Evolutionary conservation across 2,113 vertebrate species (phyloP), one percentile per base, ranked within the genome.

Genomic region (Pollachius pollachius): DNA sequence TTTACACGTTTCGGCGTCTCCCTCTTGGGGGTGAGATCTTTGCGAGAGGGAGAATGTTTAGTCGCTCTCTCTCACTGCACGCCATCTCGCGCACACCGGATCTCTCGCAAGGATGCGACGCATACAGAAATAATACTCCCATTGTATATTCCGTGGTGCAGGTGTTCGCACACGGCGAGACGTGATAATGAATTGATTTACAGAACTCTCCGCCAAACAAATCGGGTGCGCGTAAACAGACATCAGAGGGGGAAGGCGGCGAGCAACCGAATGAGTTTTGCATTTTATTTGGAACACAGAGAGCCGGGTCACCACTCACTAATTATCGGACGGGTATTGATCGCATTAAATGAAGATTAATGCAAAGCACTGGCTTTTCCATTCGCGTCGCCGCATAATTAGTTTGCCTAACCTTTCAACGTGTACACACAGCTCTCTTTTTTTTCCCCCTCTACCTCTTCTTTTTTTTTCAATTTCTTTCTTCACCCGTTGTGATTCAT

Each of bases 371-470:
- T 77, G 70, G 82, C 81, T 86, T 85, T 75, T 74, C 76, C 77
- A 82, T 82, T 85, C 83, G 77, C 81, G 73, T 81, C 69, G 74
- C 34, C 68, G 63, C 65, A 62, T 88, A 86, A 87, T 88, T 83
- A 82, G 77, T 84, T 87, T 81, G 79, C 66, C 71, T 80, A 85
- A 87, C 86, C 83, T 86, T 86, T 89, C 58, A 81, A 72, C 76
- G 69, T 54, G 30, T 64, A 56, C 66, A 5, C 52, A 64, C 52
- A 76, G 15, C 67, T 7, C 30, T n/a, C 21, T 23, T 23, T 23
- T 23, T 23, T 23, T 23, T 23, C 21, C n/a, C 21, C 21, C 21
- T 23, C 21, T 23, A 23, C 21, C 21, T 23, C 21, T 23, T 23
- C 21, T 23, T 23, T 23, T 41, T 17, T 48, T 5, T 19, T 52